Evolutionary conservation across 2,888 invertebrate species (phyloP), one percentile per base, ranked within the genome.

Genomic region (Lepidonotus clava): DNA sequence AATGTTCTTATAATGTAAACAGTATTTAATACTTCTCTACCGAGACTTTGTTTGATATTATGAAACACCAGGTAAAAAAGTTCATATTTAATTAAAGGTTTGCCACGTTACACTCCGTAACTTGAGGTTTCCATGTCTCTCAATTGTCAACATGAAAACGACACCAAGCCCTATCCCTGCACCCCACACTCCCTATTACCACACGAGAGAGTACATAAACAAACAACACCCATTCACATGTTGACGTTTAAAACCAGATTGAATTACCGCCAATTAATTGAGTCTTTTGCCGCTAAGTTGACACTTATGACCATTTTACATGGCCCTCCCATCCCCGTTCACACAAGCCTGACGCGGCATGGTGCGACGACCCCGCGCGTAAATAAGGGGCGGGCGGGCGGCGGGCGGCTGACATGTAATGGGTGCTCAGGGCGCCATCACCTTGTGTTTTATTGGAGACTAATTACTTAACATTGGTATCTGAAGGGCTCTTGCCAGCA

Each of bases 251-350:
- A 61, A 61, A 2, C 28, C 61, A 28, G 61, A 61, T 61, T 61
- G 61, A 61, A 61, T 61, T 61, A 61, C 61, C 61, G 61, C 61
- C 61, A 61, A 61, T 61, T 61, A 61, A 61, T 61, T 61, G 61
- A 32, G 61, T 61, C 61, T 61, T 61, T 61, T 61, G 61, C 61
- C 61, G 61, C 61, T 61, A 61, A 61, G 28, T 61, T 32, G 61
- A 61, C 61, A 61, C 24, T 61, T 61, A 61, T 61, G 21, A 32
- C 61, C 61, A 32, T 61, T 61, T 61, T 61, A 61, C 61, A 61
- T n/a, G n/a, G n/a, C 61, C 21, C 61, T 11, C 5, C 61, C 24
- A 32, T 32, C 53, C 53, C 53, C 53, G 21, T 1, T 18, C 56
- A 5, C 56, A 56, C 56, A 56, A 11, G 5, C 5, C 56, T 18